phyloP scores from a whole-genome alignment of 2,888 invertebrate genomes.

The Himalopsyche tibetana region DNA sequence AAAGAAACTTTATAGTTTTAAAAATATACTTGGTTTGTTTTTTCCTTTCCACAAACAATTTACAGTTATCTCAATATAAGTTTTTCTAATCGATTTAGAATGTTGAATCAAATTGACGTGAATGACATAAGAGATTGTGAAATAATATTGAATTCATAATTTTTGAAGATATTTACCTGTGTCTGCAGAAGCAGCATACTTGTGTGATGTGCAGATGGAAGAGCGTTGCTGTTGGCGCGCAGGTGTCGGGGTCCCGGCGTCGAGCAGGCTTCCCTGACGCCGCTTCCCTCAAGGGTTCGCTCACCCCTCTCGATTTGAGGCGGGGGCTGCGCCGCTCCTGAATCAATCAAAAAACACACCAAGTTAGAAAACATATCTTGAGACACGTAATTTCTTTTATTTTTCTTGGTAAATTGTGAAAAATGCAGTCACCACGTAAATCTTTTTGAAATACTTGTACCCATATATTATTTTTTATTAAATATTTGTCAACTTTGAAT shows the following conservation, averaged over 20 bases:
- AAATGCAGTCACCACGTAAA: too few relatives aligned
- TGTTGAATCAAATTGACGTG: too few relatives aligned
- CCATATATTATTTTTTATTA: too few relatives aligned
- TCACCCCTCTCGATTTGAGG: constrained; percentile 64
- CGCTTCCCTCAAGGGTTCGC: constrained; percentile 50
- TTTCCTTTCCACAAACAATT: too few relatives aligned
- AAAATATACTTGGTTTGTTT: too few relatives aligned
- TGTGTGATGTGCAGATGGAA: constrained; percentile 74
- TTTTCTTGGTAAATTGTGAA: too few relatives aligned
- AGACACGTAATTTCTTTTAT: too few relatives aligned
- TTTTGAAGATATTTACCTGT: constrained; percentile 80
- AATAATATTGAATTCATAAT: not conserved
- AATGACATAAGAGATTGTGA: not conserved
- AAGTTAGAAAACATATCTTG: not conserved
- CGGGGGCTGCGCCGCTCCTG: constrained; percentile 66
- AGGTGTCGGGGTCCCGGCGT: constrained; percentile 58
- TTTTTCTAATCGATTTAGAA: too few relatives aligned
- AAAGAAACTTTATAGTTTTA: too few relatives aligned
- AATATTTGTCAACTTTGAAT: too few relatives aligned
- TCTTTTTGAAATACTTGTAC: too few relatives aligned
- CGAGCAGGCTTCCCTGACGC: constrained; percentile 61
- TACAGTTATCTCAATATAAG: too few relatives aligned
- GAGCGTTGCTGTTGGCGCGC: constrained; percentile 69
- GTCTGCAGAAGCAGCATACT: constrained; percentile 97
- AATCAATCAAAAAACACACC: constrained; percentile 56